Evolutionary conservation across 2,797 vertebrate species (phyloP).

Genomic region (Silurus aristotelis): DNA sequence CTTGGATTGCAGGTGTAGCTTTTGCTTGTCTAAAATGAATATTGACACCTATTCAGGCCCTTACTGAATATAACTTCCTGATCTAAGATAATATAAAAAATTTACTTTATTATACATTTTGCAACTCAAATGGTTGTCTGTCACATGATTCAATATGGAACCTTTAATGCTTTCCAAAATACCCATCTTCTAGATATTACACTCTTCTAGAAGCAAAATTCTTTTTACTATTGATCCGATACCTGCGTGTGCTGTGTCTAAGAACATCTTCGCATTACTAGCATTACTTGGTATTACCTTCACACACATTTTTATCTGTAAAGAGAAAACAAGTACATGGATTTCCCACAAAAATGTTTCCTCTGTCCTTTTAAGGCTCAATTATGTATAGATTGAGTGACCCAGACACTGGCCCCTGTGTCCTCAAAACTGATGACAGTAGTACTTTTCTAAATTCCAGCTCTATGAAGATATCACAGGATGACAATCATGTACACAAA

Average conservation of each 20-base stretch:
- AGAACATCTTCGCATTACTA: background rate
- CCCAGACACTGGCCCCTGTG: background rate
- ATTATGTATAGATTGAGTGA: conserved; percentile 30
- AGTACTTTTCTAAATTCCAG: conserved; percentile 18
- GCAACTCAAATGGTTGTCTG: background rate
- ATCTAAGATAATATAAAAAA: background rate
- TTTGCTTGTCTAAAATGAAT: background rate
- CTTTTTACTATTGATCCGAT: background rate
- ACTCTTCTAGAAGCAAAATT: background rate
- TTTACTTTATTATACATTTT: background rate
- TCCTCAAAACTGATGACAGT: conserved; percentile 2
- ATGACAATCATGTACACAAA: background rate
- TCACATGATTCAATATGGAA: background rate
- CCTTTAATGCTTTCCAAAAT: background rate
- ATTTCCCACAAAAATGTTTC: background rate
- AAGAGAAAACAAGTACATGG: background rate
- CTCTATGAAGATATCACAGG: conserved; percentile 16
- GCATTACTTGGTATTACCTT: background rate
- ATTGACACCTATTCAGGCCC: background rate
- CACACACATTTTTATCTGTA: background rate
- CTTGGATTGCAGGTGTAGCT: background rate
- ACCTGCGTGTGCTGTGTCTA: background rate
- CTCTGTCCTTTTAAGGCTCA: conserved; percentile 8
- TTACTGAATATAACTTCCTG: background rate
- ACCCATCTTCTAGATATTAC: background rate